Percentiles rank a stretch among this genome's conserved stretches.
phyloP scores from a whole-genome alignment of 2,888 invertebrate species.

The Nasonovia ribisnigri region DNA sequence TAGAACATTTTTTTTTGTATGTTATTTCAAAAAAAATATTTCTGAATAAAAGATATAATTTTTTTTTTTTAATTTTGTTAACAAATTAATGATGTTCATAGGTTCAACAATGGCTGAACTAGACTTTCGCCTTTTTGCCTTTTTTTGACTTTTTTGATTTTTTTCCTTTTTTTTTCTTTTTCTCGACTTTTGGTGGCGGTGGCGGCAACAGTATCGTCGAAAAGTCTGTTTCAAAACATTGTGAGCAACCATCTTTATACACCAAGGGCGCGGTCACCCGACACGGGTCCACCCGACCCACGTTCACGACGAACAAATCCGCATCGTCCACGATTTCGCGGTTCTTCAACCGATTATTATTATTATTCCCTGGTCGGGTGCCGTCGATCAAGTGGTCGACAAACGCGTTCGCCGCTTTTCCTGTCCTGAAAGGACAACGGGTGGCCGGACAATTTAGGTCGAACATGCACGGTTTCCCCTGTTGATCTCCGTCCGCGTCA shows the following conservation, averaged over 20 bases:
- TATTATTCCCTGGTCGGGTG: not conserved
- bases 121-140: no score
- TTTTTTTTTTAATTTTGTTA: no score
- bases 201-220: not conserved
- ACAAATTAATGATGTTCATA: no score
- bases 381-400: not conserved
- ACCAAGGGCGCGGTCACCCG: not conserved
- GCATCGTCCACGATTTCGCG: not conserved
- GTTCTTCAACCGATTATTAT: not conserved
- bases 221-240: not conserved
- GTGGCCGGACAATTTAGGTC: not conserved
- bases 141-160: not conserved
- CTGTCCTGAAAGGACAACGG: not conserved
- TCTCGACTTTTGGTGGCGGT: no score
- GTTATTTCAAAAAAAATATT: no score
- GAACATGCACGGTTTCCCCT: not conserved
- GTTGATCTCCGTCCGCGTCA: not conserved
- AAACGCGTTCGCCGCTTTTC: not conserved
- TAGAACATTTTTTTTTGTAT: no score
- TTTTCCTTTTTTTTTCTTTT: no score
- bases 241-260: not conserved
- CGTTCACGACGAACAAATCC: not conserved
- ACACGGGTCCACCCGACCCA: not conserved
- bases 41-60: no score
- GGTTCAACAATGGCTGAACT: no score